These are phyloP conservation scores for Glareola pratincola DNA, from an alignment of 2,113 vertebrate genomes.

Conservation along the genomic window DNA sequence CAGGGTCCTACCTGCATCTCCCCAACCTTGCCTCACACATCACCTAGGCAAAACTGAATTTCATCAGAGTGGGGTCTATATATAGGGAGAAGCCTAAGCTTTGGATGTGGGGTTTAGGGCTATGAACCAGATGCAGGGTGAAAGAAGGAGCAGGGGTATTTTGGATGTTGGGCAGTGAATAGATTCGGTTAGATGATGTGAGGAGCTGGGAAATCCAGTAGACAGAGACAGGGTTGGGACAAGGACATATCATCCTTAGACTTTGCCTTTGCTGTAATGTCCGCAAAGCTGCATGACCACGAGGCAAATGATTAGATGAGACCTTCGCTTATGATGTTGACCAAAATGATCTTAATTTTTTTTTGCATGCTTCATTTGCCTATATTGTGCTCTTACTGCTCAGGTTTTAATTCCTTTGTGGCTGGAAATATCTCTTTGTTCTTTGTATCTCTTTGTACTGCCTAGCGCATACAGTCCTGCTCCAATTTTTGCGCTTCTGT, in stretches of 20 bases:
- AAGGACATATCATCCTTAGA: not conserved
- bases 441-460: not conserved
- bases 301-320: not conserved
- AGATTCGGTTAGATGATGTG: too few relatives aligned
- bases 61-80: not conserved
- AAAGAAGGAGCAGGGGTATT: not conserved
- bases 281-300: not conserved
- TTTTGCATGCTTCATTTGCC: not conserved
- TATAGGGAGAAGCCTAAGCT: too few relatives aligned
- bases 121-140: not conserved
- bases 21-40: not conserved
- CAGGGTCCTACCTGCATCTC: not conserved
- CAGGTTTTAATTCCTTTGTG: not conserved
- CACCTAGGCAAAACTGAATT: accelerated
- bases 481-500: not conserved
- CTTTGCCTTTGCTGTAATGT: not conserved
- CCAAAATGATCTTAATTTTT: not conserved
- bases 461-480: not conserved
- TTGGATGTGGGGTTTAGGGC: too few relatives aligned
- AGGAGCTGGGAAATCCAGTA: not conserved
- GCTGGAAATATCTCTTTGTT: not conserved
- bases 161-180: not conserved
- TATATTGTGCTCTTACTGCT: not conserved
- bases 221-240: too few relatives aligned
- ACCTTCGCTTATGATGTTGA: not conserved